Evolutionary conservation across 1,140 invertebrate genomes (phyloP).

Genomic region (Bradynema listronoti): DNA sequence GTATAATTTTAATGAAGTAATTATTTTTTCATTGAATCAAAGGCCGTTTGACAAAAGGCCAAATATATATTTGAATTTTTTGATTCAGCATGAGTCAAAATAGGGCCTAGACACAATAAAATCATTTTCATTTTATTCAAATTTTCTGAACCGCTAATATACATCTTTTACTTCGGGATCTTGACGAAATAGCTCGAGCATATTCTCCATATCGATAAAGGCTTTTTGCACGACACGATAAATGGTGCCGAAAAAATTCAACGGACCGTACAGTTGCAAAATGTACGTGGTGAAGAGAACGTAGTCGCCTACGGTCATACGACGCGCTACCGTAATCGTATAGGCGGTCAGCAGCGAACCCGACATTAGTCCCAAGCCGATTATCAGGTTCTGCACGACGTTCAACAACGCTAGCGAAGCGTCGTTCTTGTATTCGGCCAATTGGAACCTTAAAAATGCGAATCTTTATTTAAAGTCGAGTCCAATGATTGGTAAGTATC

Average conservation of each 20-base stretch:
- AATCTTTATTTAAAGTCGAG: no score
- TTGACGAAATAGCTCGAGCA: conserved; percentile 86
- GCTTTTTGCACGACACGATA: conserved; percentile 92
- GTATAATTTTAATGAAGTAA: no score
- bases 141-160: no score
- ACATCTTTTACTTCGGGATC: conserved; percentile 70
- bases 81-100: no score
- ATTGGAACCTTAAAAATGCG: conserved; percentile 62
- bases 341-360: conserved; percentile 81
- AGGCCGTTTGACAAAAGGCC: no score
- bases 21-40: no score
- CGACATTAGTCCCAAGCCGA: conserved; percentile 74
- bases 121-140: no score
- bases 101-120: no score
- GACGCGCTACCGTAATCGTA: conserved; percentile 66
- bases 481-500: no score
- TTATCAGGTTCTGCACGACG: conserved; percentile 56
- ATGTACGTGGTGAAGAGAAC: conserved; percentile 88
- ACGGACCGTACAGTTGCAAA: conserved; percentile 85
- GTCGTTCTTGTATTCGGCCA: conserved; percentile 77
- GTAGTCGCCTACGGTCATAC: conserved; percentile 82
- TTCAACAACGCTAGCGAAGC: conserved; percentile 65
- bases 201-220: conserved; percentile 98
- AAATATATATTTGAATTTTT: no score
- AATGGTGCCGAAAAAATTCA: conserved; percentile 97